A percentile compares a stretch with the other conserved stretches of the same genome.
These are phyloP conservation scores for Pithys albifrons DNA, from an alignment of 2,113 vertebrate species.

Conservation along the genomic window DNA sequence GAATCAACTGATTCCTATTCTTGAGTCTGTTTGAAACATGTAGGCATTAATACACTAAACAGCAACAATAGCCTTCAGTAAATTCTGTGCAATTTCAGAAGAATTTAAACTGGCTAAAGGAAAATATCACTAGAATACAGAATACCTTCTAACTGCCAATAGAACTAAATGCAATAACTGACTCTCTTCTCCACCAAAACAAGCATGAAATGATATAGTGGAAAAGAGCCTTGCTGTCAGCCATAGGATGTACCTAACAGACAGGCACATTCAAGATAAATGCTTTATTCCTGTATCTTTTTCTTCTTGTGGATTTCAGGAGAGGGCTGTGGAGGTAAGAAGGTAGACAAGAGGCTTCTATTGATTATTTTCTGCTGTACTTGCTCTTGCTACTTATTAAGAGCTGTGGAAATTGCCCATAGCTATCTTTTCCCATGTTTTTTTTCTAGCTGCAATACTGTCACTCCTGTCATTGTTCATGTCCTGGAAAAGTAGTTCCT, in stretches of 20 bases:
- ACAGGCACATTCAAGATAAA: constrained; percentile 9
- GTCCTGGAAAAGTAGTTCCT: constrained; percentile 26
- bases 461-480: background rate
- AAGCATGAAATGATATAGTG: constrained; percentile 8
- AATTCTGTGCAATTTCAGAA: background rate
- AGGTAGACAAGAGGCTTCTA: constrained; percentile 13
- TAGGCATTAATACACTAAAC: background rate
- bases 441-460: constrained; percentile 7
- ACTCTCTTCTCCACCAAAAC: background rate
- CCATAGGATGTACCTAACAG: background rate
- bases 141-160: background rate
- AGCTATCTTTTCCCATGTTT: constrained; percentile 11
- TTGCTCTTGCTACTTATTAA: constrained; percentile 24
- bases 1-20: background rate
- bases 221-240: background rate
- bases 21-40: background rate
- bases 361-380: constrained; percentile 35
- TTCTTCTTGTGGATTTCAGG: background rate
- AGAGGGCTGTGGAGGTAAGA: background rate
- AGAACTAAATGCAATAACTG: constrained; percentile 20
- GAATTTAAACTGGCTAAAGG: background rate
- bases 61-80: background rate
- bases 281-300: background rate
- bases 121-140: background rate
- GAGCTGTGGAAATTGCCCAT: constrained; percentile 26